Evolutionary conservation across 2,113 vertebrate species (phyloP).

Genomic region (Rallus limicola): DNA sequence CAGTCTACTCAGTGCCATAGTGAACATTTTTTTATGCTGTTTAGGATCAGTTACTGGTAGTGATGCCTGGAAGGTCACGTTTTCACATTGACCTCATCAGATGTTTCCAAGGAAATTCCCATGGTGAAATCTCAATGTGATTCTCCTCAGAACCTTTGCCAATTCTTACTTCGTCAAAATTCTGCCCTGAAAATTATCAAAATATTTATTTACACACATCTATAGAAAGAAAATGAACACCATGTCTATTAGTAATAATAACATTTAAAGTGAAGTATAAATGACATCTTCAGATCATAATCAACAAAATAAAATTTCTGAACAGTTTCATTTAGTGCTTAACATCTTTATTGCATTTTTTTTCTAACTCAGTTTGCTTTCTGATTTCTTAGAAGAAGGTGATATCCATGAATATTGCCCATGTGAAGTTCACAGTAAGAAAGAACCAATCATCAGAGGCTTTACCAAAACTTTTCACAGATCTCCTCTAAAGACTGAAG

Average conservation of each 20-base stretch:
- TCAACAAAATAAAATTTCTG: background rate
- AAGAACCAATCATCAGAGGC: background rate
- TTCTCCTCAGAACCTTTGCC: background rate
- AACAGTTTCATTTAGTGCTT: background rate
- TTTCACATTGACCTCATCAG: background rate
- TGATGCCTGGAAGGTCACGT: background rate
- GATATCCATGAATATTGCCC: background rate
- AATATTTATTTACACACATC: background rate
- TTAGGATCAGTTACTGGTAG: background rate
- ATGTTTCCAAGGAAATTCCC: background rate
- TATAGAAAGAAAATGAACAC: background rate
- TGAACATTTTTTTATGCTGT: background rate
- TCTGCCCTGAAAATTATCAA: background rate
- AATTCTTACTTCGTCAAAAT: background rate
- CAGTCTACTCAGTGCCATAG: background rate
- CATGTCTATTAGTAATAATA: background rate
- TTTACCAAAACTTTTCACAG: background rate
- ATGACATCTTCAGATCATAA: background rate
- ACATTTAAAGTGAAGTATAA: background rate
- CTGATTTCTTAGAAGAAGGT: background rate
- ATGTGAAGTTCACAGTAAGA: background rate
- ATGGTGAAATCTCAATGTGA: background rate
- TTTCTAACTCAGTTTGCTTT: background rate
- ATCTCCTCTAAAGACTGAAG: background rate
- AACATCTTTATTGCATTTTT: background rate